These are phyloP conservation scores for Tichodroma muraria DNA, from an alignment of 2,113 vertebrate species.

Conservation along the genomic window DNA sequence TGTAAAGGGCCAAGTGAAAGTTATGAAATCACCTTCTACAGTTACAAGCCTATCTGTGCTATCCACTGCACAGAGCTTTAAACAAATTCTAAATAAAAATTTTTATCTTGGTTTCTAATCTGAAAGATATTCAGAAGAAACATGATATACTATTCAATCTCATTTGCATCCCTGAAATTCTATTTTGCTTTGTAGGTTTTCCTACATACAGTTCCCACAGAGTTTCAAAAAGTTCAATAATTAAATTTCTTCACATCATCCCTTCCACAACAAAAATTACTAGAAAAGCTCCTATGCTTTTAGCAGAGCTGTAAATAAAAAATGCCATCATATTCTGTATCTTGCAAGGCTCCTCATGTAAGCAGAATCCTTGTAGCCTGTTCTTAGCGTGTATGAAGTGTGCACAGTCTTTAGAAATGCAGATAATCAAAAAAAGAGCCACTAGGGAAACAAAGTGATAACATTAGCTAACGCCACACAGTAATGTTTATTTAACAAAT, in stretches of 20 bases:
- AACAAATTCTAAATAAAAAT: neutral
- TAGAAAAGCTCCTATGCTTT: neutral
- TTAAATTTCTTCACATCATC: neutral
- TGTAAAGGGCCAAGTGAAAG: neutral
- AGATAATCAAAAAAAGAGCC: conserved; percentile 60
- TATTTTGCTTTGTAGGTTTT: neutral
- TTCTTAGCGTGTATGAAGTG: neutral
- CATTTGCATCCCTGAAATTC: neutral
- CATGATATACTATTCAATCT: neutral
- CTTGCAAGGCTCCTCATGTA: neutral
- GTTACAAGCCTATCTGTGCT: neutral
- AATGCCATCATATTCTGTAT: neutral
- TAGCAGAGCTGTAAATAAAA: neutral
- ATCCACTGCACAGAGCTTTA: neutral
- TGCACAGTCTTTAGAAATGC: conserved; percentile 40
- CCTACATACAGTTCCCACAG: neutral
- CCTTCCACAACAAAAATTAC: neutral
- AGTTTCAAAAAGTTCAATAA: neutral
- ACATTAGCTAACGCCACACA: conserved; percentile 55
- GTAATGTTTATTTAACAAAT: conserved; percentile 68
- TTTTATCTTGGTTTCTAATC: neutral
- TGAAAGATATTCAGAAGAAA: neutral
- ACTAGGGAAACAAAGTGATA: conserved; percentile 53
- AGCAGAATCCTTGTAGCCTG: neutral
- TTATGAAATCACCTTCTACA: neutral